phyloP scores from a whole-genome alignment of 92 coral and sea anemone species.

The Parazoanthus darwini region DNA sequence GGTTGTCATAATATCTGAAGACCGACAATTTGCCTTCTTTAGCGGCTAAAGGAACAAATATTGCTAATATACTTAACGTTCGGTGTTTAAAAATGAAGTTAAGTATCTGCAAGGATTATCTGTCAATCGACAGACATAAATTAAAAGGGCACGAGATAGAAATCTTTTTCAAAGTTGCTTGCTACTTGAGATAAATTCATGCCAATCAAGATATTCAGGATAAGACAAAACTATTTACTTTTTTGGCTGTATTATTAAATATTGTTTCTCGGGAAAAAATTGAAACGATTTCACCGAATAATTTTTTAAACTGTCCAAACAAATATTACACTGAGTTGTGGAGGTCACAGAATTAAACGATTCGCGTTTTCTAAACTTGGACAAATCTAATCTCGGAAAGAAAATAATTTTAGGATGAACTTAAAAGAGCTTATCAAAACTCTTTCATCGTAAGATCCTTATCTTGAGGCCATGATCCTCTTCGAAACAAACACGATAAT shows the following conservation, averaged over 20 bases:
- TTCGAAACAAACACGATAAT: not conserved
- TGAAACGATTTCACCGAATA: not conserved
- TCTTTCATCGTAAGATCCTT: not conserved
- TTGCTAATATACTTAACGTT: not conserved
- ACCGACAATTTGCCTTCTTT: not conserved
- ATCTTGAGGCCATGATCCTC: not conserved
- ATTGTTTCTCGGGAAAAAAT: not conserved
- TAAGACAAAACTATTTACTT: not conserved
- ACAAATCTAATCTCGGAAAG: not conserved
- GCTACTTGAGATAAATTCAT: not conserved
- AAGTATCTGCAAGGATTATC: not conserved
- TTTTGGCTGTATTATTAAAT: not conserved
- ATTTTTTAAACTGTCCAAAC: not conserved
- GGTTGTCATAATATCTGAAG: not conserved
- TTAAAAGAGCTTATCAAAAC: not conserved
- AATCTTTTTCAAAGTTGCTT: not conserved
- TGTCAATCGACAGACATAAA: not conserved
- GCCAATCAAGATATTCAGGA: slow-evolving; percentile 9
- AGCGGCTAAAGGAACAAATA: not conserved
- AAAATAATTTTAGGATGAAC: not conserved
- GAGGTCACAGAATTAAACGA: not conserved
- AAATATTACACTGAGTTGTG: not conserved
- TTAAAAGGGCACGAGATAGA: slow-evolving; percentile 15
- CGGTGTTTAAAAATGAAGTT: not conserved
- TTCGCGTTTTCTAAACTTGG: no score